phyloP scores from a whole-genome alignment of 2,113 vertebrate genomes.

The Clarias macrocephalus region DNA sequence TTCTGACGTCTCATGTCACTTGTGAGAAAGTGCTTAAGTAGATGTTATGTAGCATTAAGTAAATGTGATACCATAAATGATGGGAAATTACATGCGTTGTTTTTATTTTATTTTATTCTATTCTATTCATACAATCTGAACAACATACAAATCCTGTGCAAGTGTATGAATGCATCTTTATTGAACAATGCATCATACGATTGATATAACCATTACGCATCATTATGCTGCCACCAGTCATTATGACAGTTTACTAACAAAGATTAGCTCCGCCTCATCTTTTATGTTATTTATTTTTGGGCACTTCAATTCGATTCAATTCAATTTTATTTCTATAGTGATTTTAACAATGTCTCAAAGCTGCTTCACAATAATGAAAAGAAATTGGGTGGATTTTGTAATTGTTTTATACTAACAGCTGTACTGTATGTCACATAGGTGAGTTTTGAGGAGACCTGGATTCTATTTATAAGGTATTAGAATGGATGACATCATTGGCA shows the following conservation, averaged over 20 bases:
- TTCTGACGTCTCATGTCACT: background rate
- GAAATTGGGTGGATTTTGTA: too few relatives aligned
- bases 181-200: background rate
- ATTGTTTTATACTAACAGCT: background rate
- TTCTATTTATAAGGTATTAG: background rate
- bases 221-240: background rate
- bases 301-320: too few relatives aligned
- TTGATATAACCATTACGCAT: background rate
- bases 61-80: background rate
- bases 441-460: background rate
- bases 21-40: background rate
- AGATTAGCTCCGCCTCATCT: background rate
- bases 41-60: background rate
- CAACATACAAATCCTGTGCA: background rate
- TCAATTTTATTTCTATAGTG: too few relatives aligned
- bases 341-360: too few relatives aligned
- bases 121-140: background rate
- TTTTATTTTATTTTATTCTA: background rate
- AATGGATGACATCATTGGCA: background rate
- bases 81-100: background rate
- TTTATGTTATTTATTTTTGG: background rate
- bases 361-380: too few relatives aligned
- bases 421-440: background rate
- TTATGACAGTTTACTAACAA: background rate
- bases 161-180: background rate